Conservation (phyloP, 2,888 invertebrate genomes). For the Neuroscelio doddi region DNA sequence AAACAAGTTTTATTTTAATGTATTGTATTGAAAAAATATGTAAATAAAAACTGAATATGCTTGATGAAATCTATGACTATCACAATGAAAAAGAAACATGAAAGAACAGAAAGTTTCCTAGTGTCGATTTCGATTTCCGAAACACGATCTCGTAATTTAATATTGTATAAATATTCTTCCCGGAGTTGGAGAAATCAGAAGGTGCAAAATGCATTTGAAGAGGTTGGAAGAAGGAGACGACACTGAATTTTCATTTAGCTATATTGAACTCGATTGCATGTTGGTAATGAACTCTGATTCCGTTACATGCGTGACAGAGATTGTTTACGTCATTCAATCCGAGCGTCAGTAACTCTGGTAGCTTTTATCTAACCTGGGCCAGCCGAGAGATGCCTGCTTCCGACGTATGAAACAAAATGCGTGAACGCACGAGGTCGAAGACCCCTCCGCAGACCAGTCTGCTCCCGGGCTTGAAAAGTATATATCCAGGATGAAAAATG, state of each 20-base stretch:
- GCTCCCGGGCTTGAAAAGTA: neutral
- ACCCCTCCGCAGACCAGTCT: slow-evolving; percentile 11
- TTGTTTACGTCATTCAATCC: slow-evolving; percentile 51
- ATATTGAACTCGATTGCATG: slow-evolving; percentile 59
- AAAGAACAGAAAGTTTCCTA: slow-evolving; percentile 33
- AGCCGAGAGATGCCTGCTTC: slow-evolving; percentile 29
- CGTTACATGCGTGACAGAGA: slow-evolving; percentile 53
- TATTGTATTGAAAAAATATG: too few species aligned
- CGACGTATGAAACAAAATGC: slow-evolving; percentile 41
- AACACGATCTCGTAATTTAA: slow-evolving; percentile 32
- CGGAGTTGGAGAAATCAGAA: slow-evolving; percentile 6
- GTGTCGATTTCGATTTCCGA: slow-evolving; percentile 39
- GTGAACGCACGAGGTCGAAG: slow-evolving; percentile 35
- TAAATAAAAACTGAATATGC: too few species aligned
- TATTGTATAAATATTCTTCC: slow-evolving; percentile 29
- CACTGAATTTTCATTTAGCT: slow-evolving; percentile 31
- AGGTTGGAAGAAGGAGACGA: neutral
- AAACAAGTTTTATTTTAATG: too few species aligned
- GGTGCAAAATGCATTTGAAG: neutral
- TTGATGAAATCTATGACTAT: too few species aligned
- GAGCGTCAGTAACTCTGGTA: slow-evolving; percentile 49
- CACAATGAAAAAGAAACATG: slow-evolving; percentile 1
- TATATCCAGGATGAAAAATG: neutral
- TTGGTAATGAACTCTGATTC: slow-evolving; percentile 57
- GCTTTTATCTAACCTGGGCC: slow-evolving; percentile 42